These are phyloP conservation scores for Alentia gelatinosa DNA, from an alignment of 2,888 invertebrate species.

Conservation along the genomic window DNA sequence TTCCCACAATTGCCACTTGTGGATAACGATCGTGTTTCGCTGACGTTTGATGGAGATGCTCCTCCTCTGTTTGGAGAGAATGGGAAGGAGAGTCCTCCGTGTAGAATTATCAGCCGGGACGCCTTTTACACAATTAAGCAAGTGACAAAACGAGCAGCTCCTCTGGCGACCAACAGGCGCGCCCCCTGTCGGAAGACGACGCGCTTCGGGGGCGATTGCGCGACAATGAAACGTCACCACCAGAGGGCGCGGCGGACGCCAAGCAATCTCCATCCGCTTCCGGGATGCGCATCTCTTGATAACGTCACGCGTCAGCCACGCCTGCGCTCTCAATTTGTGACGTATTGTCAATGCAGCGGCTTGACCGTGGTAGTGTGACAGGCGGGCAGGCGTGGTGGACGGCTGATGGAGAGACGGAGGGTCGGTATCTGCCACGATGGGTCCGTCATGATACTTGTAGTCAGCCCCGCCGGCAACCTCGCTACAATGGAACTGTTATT, in stretches of 20 bases:
- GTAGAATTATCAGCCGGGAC: not conserved
- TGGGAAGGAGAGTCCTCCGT: not conserved
- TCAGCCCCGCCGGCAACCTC: not conserved
- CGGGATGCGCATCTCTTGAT: slow-evolving; percentile 37
- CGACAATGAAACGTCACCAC: slow-evolving; percentile 41
- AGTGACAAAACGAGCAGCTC: not conserved
- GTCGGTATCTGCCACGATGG: not conserved
- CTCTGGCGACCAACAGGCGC: not conserved
- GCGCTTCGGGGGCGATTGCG: not conserved
- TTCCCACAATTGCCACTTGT: not conserved
- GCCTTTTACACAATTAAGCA: not conserved
- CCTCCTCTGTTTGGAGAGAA: not conserved
- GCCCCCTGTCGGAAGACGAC: not conserved
- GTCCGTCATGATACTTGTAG: not conserved
- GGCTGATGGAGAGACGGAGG: slow-evolving; percentile 3
- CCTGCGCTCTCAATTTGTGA: not conserved
- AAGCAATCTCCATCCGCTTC: slow-evolving; percentile 16
- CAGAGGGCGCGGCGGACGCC: not conserved
- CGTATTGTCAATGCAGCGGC: slow-evolving; percentile 36
- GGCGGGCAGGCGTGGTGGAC: not conserved
- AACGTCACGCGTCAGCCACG: slow-evolving; percentile 37
- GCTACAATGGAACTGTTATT: slow-evolving; percentile 33
- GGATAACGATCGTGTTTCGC: not conserved
- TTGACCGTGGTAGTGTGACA: not conserved
- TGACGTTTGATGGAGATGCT: not conserved